Conservation (phyloP, 2,113 vertebrate genomes). For the Mirounga angustirostris region DNA sequence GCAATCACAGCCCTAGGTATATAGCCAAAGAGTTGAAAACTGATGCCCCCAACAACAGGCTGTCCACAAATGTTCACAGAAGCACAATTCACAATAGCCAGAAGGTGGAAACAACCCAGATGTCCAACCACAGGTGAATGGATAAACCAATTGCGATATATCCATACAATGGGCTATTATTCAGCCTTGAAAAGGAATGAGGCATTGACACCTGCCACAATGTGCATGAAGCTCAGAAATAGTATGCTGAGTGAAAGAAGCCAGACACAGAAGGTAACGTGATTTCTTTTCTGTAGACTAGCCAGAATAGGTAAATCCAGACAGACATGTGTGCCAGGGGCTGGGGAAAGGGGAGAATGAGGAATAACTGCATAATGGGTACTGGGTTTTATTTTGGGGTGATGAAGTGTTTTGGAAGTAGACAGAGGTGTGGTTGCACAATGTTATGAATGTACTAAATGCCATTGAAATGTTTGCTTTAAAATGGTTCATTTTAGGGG, state of each 20-base stretch:
- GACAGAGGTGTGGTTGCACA: neutral
- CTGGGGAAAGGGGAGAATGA: fast-evolving
- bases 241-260: neutral
- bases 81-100: neutral
- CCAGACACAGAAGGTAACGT: neutral
- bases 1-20: neutral
- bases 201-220: fast-evolving
- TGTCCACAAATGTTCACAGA: neutral
- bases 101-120: neutral
- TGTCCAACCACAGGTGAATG: neutral
- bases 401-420: neutral
- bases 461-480: neutral
- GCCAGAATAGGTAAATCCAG: neutral
- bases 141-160: neutral
- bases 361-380: neutral
- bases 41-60: neutral
- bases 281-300: neutral
- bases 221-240: neutral
- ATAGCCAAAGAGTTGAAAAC: neutral
- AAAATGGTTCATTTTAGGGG: neutral
- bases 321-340: neutral
- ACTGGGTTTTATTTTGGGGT: neutral
- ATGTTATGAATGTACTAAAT: neutral
- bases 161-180: neutral
- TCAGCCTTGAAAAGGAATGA: neutral